Evolutionary conservation across 2,113 vertebrate species (phyloP), one percentile per base, ranked within the genome.

Genomic region (Harpagus bidentatus): DNA sequence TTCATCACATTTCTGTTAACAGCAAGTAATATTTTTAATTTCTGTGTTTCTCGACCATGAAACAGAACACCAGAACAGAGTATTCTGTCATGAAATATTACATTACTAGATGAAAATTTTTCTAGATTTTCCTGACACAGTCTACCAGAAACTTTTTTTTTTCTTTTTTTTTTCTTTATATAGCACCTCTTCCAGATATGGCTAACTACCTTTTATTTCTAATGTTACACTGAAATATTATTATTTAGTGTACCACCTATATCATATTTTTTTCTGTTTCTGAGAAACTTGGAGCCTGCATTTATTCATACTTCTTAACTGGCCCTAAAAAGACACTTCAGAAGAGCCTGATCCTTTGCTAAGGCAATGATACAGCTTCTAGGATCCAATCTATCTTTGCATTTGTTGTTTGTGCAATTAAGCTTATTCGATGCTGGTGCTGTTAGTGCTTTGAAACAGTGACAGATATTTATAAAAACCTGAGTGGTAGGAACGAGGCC

Each of bases 161-260:
- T 40, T 20, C 7, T 3, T 63, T 43, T 61, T 34, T 18, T 25
- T 42, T 82, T 20, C 7, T 66, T 81, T 26, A 50, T 45, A 38
- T 4, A 74, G 0, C 11, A 55, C 11, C 13, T 80, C 15, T 67
- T 89, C 40, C 20, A 56, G 8, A 28, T 31, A 36, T 3, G 3
- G 2, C 10, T 83, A 65, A 12, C 13, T 63, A 52, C 2, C 10
- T 69, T 63, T 42, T 66, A 5, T 62, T 86, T 48, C 31, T 73
- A 47, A 29, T 1, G 1, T 74, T 65, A 20, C 7, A 45, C 3
- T 48, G 8, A 67, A 26, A 40, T 2, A 10, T 32, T 43, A 29
- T 13, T 71, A 50, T 50, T 81, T 55, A 67, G 0, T 4, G 0
- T 31, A 18, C 2, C 8, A 48, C 2, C 1, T 67, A 9, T 6